These are phyloP conservation scores for Augochlorella aurata DNA, from an alignment of 2,888 invertebrate species.

Conservation along the genomic window DNA sequence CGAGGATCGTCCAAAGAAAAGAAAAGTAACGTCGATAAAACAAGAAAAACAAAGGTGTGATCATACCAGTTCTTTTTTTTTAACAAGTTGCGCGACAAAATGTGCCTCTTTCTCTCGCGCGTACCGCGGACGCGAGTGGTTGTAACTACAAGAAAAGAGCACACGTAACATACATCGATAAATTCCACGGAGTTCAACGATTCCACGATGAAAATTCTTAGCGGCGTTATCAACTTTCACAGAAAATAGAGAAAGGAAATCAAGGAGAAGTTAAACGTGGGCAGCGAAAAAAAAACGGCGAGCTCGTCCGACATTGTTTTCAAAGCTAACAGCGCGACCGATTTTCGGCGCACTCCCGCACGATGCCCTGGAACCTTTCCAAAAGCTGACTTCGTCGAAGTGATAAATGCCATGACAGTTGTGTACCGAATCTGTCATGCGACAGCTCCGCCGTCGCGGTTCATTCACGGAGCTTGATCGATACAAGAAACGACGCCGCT, in stretches of 20 bases:
- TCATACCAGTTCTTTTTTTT: slow-evolving; percentile 66
- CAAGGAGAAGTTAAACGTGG: not conserved
- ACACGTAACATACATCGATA: slow-evolving; percentile 34
- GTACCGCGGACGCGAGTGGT: slow-evolving; percentile 53
- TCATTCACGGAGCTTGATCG: slow-evolving; percentile 23
- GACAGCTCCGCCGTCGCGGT: slow-evolving; percentile 12
- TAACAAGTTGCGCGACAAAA: slow-evolving; percentile 69
- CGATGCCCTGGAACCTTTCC: slow-evolving; percentile 22
- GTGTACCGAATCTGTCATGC: slow-evolving; percentile 25
- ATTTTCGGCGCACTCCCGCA: slow-evolving; percentile 2
- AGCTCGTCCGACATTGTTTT: not conserved
- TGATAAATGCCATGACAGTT: slow-evolving; percentile 11
- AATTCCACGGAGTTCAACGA: slow-evolving; percentile 34
- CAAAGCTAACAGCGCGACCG: slow-evolving; percentile 1
- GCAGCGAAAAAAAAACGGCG: not conserved
- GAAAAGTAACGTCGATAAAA: slow-evolving; percentile 22
- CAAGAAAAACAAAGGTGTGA: slow-evolving; percentile 74
- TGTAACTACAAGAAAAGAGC: slow-evolving; percentile 68
- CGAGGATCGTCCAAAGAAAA: slow-evolving; percentile 20
- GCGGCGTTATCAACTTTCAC: slow-evolving; percentile 7
- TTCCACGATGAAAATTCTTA: slow-evolving; percentile 27
- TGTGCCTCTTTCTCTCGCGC: slow-evolving; percentile 40
- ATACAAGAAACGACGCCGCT: slow-evolving; percentile 32
- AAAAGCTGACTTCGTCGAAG: slow-evolving; percentile 1
- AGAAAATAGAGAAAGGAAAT: not conserved